Percentiles rank a stretch among this genome's conserved stretches.
These are phyloP conservation scores for Eurois occulta DNA, from an alignment of 2,888 invertebrate species.

Conservation along the genomic window DNA sequence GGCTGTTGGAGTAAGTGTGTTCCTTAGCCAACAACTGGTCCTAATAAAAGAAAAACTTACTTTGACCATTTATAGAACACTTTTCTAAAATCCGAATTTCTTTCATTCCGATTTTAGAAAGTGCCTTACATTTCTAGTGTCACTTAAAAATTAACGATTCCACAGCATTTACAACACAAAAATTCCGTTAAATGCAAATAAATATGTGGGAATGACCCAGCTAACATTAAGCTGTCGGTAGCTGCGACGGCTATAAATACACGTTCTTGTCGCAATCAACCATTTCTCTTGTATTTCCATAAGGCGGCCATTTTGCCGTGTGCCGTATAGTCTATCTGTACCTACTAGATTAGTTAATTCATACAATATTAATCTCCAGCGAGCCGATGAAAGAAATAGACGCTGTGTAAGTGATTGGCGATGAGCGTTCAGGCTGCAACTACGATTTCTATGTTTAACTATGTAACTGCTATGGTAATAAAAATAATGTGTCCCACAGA, in stretches of 20 bases:
- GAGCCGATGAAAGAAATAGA: constrained; percentile 56
- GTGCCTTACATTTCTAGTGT: not conserved
- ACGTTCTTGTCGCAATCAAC: constrained; percentile 57
- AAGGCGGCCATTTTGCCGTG: constrained; percentile 37
- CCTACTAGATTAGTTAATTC: constrained; percentile 53
- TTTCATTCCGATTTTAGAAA: not conserved
- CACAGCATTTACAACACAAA: constrained; percentile 1
- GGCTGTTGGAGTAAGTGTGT: no score
- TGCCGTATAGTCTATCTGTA: constrained; percentile 22
- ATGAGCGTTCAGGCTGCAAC: not conserved
- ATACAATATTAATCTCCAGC: constrained; percentile 61
- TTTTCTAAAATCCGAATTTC: no score
- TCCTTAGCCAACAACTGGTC: not conserved
- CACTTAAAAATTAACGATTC: not conserved
- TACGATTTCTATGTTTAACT: not conserved
- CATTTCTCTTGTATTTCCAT: constrained; percentile 52
- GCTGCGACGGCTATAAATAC: constrained; percentile 19
- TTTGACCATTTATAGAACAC: not conserved
- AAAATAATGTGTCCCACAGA: not conserved
- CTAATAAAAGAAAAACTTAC: not conserved
- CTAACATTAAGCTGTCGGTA: constrained; percentile 2
- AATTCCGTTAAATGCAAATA: constrained; percentile 39
- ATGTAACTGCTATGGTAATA: not conserved
- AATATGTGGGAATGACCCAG: not conserved
- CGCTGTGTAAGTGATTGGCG: constrained; percentile 25